Conservation (phyloP, 2,888 invertebrate species). For the Orchesellides sinensis region DNA sequence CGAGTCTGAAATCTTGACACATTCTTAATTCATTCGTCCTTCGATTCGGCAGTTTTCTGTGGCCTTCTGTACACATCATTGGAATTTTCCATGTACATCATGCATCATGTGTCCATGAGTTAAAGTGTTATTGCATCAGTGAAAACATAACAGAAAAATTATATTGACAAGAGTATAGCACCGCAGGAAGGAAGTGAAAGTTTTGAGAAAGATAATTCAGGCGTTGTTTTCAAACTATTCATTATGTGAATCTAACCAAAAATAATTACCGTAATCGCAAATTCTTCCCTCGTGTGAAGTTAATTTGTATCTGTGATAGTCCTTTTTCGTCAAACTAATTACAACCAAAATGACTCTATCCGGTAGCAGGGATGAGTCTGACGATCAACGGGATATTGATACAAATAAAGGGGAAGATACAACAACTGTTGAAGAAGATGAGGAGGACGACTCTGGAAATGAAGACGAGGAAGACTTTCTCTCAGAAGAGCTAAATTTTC, state of each 20-base stretch:
- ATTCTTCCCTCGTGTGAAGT: no score
- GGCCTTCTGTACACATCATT: conserved; percentile 28
- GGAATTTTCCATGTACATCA: conserved; percentile 32
- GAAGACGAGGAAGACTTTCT: conserved; percentile 65
- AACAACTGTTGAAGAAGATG: conserved; percentile 55
- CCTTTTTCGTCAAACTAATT: background rate
- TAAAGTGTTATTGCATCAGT: conserved; percentile 39
- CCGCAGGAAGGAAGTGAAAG: conserved; percentile 31
- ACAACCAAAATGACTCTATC: conserved; percentile 26
- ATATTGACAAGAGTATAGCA: no score
- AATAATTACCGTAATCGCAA: no score
- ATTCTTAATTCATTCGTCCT: conserved; percentile 46
- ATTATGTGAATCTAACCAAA: no score
- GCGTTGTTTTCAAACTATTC: no score
- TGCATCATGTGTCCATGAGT: conserved; percentile 35
- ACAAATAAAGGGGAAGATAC: conserved; percentile 45
- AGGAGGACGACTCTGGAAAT: conserved; percentile 54
- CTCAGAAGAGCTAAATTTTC: conserved; percentile 75
- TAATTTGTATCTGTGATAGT: no score
- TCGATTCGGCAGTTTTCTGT: conserved; percentile 41
- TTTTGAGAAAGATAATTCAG: no score
- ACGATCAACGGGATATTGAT: conserved; percentile 23
- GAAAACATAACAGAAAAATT: no score
- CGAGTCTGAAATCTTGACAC: conserved; percentile 28
- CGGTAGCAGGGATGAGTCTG: conserved; percentile 9